Evolutionary conservation across 2,888 invertebrate genomes (phyloP), one percentile per base, ranked within the genome.

Genomic region (Gordius sp.): DNA sequence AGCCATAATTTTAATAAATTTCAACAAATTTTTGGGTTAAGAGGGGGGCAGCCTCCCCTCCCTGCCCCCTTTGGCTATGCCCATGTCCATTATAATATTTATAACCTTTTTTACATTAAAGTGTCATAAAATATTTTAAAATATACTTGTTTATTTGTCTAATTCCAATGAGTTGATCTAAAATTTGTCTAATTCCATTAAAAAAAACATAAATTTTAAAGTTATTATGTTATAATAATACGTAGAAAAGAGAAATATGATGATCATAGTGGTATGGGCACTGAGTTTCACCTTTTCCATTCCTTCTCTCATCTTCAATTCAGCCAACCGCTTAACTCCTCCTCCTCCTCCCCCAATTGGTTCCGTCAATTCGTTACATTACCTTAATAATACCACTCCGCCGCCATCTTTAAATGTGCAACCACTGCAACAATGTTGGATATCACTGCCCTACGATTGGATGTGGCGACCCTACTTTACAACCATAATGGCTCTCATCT

Each of bases 381-480:
- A n/a, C n/a, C 23, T 13, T 23, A 39, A 26, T 28, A 2, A 39
- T 57, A 57, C 24, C 25, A 25, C 4, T n/a, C 16, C 2, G 25
- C 27, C 13, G 28, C 58, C 58, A 54, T 58, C 41, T 56, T 61
- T 60, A 58, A 41, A 60, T 62, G 58, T 67, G 65, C 2, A 68
- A 78, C 78, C 76, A 1, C 74, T 76, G 66, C 72, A 76, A 1
- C 85, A 85, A 68, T 85, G 85, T 68, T 85, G 84, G 84, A 84
- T 85, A 64, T 82, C 84, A 47, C 70, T 85, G 58, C 77, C 77
- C 0, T 74, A 77, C 0, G 76, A 77, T 0, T 74, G 75, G 67
- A 75, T 79, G 57, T 85, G 85, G 85, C 80, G 81, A 69, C 74
- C 85, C 58, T 87, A 86, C 74, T 80, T 87, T 79, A 79, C 79